Conservation (phyloP, 2,113 vertebrate species). For the Taxidea taxus region DNA sequence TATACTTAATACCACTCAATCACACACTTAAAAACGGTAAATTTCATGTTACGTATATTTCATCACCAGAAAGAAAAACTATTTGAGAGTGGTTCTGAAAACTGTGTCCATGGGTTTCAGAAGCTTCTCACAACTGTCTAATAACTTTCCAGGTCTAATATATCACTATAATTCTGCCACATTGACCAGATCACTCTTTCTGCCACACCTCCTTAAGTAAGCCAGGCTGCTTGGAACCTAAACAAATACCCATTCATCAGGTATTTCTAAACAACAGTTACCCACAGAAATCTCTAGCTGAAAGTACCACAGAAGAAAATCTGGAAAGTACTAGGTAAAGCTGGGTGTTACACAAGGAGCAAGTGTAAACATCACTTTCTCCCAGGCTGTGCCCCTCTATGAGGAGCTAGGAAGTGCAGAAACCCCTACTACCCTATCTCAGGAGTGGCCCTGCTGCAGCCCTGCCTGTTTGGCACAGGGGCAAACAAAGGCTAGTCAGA, state of each 20-base stretch:
- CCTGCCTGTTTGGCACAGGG: not conserved
- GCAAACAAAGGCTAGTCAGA: not conserved
- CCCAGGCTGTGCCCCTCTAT: accelerated
- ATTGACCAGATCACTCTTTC: not conserved
- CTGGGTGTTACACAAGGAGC: not conserved
- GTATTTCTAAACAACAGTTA: not conserved
- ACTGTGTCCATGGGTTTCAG: not conserved
- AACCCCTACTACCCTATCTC: not conserved
- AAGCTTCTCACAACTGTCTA: not conserved
- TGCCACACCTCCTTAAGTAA: not conserved
- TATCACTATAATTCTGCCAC: not conserved
- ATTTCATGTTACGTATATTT: not conserved
- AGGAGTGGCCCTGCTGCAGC: not conserved
- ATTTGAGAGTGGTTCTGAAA: not conserved
- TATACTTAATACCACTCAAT: not conserved
- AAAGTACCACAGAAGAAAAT: not conserved
- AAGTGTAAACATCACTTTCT: not conserved
- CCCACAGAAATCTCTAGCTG: not conserved
- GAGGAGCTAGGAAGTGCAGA: not conserved
- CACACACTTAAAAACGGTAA: not conserved
- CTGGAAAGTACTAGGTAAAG: not conserved
- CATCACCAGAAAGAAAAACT: not conserved
- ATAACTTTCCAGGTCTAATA: not conserved
- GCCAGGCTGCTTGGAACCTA: not conserved
- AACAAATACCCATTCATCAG: not conserved